phyloP scores from a whole-genome alignment of 2,113 vertebrate species.

The Chinchilla lanigera region DNA sequence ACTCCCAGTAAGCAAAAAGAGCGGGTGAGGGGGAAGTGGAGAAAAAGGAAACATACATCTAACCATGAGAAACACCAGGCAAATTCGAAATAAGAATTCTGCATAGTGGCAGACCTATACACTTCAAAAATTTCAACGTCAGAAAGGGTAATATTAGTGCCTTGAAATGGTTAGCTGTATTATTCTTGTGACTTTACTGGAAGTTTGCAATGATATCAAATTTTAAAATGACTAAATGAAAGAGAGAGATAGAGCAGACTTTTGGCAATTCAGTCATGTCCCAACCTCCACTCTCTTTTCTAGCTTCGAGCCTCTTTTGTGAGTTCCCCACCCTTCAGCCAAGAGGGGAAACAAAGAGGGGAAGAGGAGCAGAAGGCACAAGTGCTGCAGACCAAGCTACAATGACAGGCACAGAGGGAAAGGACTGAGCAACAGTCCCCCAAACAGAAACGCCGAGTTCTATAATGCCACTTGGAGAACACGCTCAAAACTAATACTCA shows the following conservation, averaged over 20 bases:
- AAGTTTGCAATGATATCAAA: constrained; percentile 35
- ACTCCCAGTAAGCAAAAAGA: neutral
- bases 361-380: neutral
- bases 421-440: neutral
- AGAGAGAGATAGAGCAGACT: neutral
- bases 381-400: neutral
- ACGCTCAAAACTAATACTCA: neutral
- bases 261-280: neutral
- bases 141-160: neutral
- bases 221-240: constrained; percentile 15
- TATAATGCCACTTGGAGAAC: neutral
- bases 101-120: neutral
- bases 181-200: neutral
- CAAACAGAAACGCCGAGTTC: neutral
- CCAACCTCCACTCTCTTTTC: neutral
- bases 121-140: neutral
- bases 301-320: neutral
- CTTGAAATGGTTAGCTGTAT: constrained; percentile 2
- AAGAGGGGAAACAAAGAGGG: neutral
- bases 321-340: neutral
- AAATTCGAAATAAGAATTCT: constrained; percentile 35
- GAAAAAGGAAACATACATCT: neutral
- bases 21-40: no score
- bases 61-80: neutral
- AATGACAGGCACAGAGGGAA: no score